These are phyloP conservation scores for Hyppa rectilinea DNA, from an alignment of 2,888 invertebrate species.

Conservation along the genomic window DNA sequence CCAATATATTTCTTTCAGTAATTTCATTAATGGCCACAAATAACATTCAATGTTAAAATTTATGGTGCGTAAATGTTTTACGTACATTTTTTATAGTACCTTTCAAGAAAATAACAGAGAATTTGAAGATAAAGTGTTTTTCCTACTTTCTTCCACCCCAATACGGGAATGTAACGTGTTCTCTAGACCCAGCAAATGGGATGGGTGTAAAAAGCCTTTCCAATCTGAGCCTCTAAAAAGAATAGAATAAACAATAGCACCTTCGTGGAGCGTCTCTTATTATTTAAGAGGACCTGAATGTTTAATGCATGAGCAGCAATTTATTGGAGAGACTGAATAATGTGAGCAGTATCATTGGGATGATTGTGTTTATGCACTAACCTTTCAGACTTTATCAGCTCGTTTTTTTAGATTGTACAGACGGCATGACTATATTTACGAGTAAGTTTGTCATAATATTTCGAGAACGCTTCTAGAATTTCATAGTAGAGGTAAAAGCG, in stretches of 20 bases:
- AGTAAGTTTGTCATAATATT: conserved; percentile 15
- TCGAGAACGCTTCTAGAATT: conserved; percentile 4
- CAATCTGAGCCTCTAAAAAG: conserved; percentile 87
- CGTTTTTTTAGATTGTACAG: conserved; percentile 23
- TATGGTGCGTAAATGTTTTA: conserved; percentile 85
- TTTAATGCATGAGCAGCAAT: conserved; percentile 87
- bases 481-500: conserved; percentile 4
- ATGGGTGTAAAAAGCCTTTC: conserved; percentile 87
- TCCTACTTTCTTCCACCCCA: conserved; percentile 74
- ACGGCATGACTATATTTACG: neutral
- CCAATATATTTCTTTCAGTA: conserved; percentile 74
- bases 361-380: conserved; percentile 79
- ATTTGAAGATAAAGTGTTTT: conserved; percentile 84
- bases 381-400: conserved; percentile 58
- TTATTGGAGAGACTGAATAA: conserved; percentile 83
- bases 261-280: conserved; percentile 85
- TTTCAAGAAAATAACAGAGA: conserved; percentile 87
- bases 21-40: conserved; percentile 83
- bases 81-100: conserved; percentile 85
- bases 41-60: conserved; percentile 83
- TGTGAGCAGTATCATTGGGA: conserved; percentile 78
- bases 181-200: conserved; percentile 82
- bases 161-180: conserved; percentile 85
- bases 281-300: conserved; percentile 87
- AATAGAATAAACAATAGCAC: conserved; percentile 87